Conservation (phyloP, 2,797 vertebrate species). For the Pipistrellus pygmaeus region DNA sequence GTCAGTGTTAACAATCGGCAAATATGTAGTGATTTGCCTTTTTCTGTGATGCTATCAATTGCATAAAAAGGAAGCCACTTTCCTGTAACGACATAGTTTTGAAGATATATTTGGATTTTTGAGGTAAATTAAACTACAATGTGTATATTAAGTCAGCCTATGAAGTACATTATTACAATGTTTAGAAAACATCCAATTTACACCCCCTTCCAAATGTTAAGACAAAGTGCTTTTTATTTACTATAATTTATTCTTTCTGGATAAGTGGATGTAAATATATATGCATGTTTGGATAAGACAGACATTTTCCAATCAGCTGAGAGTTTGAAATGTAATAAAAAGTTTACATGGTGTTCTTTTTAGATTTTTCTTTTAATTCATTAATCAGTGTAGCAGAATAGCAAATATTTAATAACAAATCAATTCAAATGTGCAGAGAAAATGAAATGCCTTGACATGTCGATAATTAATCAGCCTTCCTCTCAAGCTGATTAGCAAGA, state of each 20-base stretch:
- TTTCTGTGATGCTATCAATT: constrained; percentile 71
- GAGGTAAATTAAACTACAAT: constrained; percentile 56
- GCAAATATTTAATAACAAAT: constrained; percentile 66
- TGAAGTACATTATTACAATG: neutral
- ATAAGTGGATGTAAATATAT: constrained; percentile 33
- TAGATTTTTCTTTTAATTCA: constrained; percentile 18
- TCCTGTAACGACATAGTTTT: constrained; percentile 61
- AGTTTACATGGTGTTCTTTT: constrained; percentile 32
- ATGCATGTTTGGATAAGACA: constrained; percentile 40
- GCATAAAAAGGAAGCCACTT: constrained; percentile 77
- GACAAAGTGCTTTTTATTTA: constrained; percentile 50
- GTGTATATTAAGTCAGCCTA: constrained; percentile 60
- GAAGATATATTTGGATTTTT: constrained; percentile 81
- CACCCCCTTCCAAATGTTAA: constrained; percentile 34
- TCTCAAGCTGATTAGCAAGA: neutral
- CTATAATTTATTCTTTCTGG: constrained; percentile 37
- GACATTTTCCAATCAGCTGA: constrained; percentile 46
- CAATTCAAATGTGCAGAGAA: constrained; percentile 2
- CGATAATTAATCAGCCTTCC: neutral
- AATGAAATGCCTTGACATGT: constrained; percentile 48
- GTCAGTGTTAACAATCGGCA: constrained; percentile 55
- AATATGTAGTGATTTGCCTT: constrained; percentile 69
- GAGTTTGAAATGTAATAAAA: constrained; percentile 43
- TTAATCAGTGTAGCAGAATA: neutral
- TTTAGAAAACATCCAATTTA: neutral